Conservation (phyloP, 1,140 invertebrate species). For the Penaeus indicus region DNA sequence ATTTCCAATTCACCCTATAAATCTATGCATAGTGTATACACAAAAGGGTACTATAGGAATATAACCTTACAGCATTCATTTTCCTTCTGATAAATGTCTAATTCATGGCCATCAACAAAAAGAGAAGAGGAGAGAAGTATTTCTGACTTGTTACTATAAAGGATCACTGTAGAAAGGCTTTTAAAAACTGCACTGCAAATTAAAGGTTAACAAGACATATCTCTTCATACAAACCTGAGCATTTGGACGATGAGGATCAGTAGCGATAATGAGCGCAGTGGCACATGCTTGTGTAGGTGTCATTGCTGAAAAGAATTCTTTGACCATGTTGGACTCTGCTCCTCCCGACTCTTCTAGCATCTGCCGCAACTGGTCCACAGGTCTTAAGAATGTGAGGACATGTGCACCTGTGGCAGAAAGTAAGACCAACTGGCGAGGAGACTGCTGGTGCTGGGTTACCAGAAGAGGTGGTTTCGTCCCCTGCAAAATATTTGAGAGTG, state of each 20-base stretch:
- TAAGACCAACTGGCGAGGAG: slow-evolving; percentile 83
- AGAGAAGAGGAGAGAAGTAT: too few species aligned
- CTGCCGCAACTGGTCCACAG: slow-evolving; percentile 81
- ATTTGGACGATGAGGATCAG: slow-evolving; percentile 78
- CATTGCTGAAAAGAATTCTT: slow-evolving; percentile 87
- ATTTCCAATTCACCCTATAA: too few species aligned
- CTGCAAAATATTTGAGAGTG: slow-evolving; percentile 56
- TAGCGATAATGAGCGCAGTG: slow-evolving; percentile 88
- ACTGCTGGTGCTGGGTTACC: slow-evolving; percentile 83
- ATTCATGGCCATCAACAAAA: too few species aligned
- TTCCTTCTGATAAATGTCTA: too few species aligned
- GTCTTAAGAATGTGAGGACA: slow-evolving; percentile 84
- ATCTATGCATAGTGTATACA: too few species aligned
- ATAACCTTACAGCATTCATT: too few species aligned
- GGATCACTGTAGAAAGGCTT: too few species aligned
- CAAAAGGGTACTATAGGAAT: too few species aligned
- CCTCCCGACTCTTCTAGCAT: slow-evolving; percentile 85
- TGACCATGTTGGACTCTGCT: slow-evolving; percentile 86
- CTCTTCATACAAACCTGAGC: slow-evolving; percentile 74
- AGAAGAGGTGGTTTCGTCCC: slow-evolving; percentile 76
- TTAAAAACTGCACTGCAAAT: too few species aligned
- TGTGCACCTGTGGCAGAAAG: slow-evolving; percentile 86
- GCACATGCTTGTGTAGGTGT: slow-evolving; percentile 90
- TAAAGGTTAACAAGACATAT: too few species aligned
- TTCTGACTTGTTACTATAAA: too few species aligned